Base-by-base conservation (phyloP, 2,888 invertebrate species). In the Andrena minutula region DNA sequence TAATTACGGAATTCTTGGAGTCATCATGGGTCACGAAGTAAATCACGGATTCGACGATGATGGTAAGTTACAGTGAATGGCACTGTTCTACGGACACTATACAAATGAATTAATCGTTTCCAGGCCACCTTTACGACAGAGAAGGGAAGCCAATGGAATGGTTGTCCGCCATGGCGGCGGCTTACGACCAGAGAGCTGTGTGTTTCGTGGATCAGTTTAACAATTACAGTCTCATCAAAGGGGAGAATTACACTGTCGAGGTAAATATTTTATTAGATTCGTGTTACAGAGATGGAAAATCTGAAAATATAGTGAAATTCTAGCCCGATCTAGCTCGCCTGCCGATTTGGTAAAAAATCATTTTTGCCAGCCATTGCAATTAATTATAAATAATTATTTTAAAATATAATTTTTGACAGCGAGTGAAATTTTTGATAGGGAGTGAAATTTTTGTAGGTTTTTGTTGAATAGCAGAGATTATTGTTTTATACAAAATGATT, bases 141-240 rank as follows among this genome's bases (percentile, higher is more conserved):
- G 47, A 64, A 6, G 87, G 85, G 4, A 12, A 64, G 0, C 8
- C 53, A 8, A 68, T 81, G 66, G 85, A 87, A 66, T 87, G 85
- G 85, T 49, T 87, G 20, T 47, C 83, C 1, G 71, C 68, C 20
- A 82, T 87, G 80, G 75, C 82, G 10, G n/a, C 71, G 2, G 78
- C 75, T 16, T 87, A 86, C 26, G 20, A 79, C n/a, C 60, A 82
- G 23, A 84, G 79, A 49, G 82, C 78, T 6, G 68, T 74, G 2
- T 89, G 89, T 53, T 89, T 89, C 74, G 81, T 87, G 3, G 41
- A 86, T 64, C 88, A 89, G 16, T 89, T 82, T 49, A 78, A 87
- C 35, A 71, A 74, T 30, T 89, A 86, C 23, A n/a, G 58, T 0
- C 16, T 83, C 6, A 0, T 70, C 7, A 70, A 72, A 30, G 61